Evolutionary conservation across 2,888 invertebrate species (phyloP), one percentile per base, ranked within the genome.

Genomic region (Gastrophysa polygoni): DNA sequence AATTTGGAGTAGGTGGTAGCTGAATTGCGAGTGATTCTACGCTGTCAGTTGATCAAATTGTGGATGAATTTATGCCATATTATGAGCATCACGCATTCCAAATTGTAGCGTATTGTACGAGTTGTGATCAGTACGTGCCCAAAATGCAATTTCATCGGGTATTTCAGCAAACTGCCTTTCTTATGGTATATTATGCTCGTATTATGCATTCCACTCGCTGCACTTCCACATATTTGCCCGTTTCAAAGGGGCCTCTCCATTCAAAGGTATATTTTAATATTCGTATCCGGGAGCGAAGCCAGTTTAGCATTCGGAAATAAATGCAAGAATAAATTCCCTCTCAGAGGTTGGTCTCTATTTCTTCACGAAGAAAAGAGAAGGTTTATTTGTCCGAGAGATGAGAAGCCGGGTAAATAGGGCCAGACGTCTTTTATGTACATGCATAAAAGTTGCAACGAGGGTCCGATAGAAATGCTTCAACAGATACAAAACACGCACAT

Each of bases 241-340:
- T n/a, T 38, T 38, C 14, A 7, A 32, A 38, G 11, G 14, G 38
- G 38, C 10, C n/a, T 11, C 32, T 14, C 6, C 38, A 38, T 38
- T 38, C 38, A 38, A 38, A 38, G 38, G 38, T 38, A 38, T 38
- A 38, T 38, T 38, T 38, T 38, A 38, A 38, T 38, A 38, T 38
- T 38, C 38, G 38, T 38, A 38, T 38, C 38, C 38, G 38, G 38
- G 10, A 14, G 38, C 38, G 14, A 1, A 38, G n/a, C 38, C n/a
- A 38, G 38, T 38, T 38, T n/a, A 14, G 38, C 38, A 14, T 38
- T 38, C 38, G 38, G 14, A 14, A 38, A 38, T 38, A 38, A 38
- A 38, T 38, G 38, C 38, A 38, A 38, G 38, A 38, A 38, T 38
- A 38, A 38, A 38, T 38, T 38, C 14, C 11, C 38, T 38, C 14